A percentile compares a stretch with the other conserved stretches of the same genome.
Evolutionary conservation across 2,888 invertebrate genomes (phyloP).

Genomic region (Clivina fossor): DNA sequence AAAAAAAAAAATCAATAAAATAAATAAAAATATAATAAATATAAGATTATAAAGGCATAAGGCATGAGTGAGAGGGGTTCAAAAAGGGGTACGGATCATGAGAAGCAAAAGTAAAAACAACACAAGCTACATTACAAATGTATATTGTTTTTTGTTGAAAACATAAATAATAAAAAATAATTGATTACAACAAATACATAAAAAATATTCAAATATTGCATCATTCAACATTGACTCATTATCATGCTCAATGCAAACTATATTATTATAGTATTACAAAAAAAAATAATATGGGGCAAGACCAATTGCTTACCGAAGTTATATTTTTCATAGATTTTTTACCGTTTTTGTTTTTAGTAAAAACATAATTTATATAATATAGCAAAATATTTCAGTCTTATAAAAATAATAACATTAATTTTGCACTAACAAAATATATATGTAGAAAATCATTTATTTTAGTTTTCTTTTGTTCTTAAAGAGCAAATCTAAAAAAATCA

Average conservation of each 20-base stretch:
- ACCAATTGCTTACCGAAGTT: conserved; percentile 30
- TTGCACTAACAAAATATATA: conserved; percentile 15
- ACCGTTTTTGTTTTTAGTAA: background rate
- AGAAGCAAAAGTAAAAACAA: conserved; percentile 32
- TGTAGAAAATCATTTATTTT: conserved; percentile 1
- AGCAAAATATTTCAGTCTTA: conserved; percentile 30
- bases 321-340: background rate
- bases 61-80: conserved; percentile 21
- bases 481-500: conserved; percentile 2
- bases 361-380: conserved; percentile 1
- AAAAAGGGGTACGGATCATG: conserved; percentile 21
- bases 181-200: conserved; percentile 37
- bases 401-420: conserved; percentile 29
- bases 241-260: conserved; percentile 54
- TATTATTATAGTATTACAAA: conserved; percentile 23
- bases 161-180: conserved; percentile 35
- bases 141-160: conserved; percentile 35
- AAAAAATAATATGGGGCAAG: conserved; percentile 33
- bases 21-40: conserved; percentile 5
- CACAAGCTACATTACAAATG: conserved; percentile 35
- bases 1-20: background rate
- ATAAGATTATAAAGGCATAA: background rate
- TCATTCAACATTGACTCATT: conserved; percentile 55
- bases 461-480: conserved; percentile 1
- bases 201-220: conserved; percentile 52